A percentile compares a stretch with the other conserved stretches of the same genome.
These are phyloP conservation scores for Indicator maculatus DNA, from an alignment of 2,113 vertebrate species.

Conservation along the genomic window DNA sequence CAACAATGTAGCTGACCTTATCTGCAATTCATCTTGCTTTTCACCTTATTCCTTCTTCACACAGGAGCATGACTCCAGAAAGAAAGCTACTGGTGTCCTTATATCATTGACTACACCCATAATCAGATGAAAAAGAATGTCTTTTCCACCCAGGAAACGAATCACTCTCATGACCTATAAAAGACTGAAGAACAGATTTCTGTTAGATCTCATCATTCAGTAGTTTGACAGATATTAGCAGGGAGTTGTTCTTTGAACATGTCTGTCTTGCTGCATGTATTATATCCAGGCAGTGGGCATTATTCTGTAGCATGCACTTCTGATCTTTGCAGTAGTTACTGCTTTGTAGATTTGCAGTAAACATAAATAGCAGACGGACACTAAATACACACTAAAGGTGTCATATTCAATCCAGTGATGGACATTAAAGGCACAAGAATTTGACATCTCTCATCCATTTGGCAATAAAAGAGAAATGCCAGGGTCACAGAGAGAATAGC, in stretches of 20 bases:
- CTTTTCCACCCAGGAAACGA: slow-evolving; percentile 4
- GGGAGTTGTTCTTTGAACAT: not conserved
- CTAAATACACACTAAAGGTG: not conserved
- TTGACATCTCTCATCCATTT: not conserved
- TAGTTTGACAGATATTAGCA: not conserved
- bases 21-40: not conserved
- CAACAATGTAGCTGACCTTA: not conserved
- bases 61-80: not conserved
- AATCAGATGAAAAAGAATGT: slow-evolving; percentile 5
- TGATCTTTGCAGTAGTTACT: not conserved
- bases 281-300: not conserved
- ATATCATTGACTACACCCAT: not conserved
- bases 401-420: slow-evolving; percentile 12
- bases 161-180: not conserved
- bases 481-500: not conserved
- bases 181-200: slow-evolving; percentile 1
- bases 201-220: not conserved
- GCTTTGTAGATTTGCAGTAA: not conserved
- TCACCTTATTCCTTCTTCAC: not conserved
- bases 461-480: slow-evolving; percentile 17
- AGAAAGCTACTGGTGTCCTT: not conserved
- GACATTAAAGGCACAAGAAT: slow-evolving; percentile 15
- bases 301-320: not conserved
- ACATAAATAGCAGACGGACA: not conserved
- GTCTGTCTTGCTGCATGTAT: not conserved